A percentile compares a stretch with the other conserved stretches of the same genome.
phyloP scores from a whole-genome alignment of 53 echinoderm and acorn worm species.

The Glandiceps talaboti region DNA sequence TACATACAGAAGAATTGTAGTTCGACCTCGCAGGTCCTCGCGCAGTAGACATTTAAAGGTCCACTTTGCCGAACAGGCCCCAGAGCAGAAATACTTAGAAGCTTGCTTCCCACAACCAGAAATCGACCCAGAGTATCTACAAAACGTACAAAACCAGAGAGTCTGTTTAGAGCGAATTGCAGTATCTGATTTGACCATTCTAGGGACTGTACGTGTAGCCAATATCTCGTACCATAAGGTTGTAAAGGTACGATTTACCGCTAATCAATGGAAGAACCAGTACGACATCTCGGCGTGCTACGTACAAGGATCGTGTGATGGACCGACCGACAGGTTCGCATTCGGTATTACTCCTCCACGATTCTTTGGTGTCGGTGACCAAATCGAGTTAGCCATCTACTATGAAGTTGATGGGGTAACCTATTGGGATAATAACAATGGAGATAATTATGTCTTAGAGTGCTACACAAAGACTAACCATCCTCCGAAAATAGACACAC shows the following conservation, averaged over 20 bases:
- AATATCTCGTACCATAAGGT: constrained; percentile 45
- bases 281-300: constrained; percentile 53
- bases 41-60: neutral
- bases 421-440: constrained; percentile 65
- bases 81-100: constrained; percentile 12
- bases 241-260: constrained; percentile 46
- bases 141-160: constrained; percentile 31
- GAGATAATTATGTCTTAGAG: constrained; percentile 43
- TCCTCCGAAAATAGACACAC: neutral
- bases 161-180: constrained; percentile 63
- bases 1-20: neutral
- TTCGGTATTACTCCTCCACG: constrained; percentile 57
- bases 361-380: constrained; percentile 31
- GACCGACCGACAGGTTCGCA: constrained; percentile 67
- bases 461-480: constrained; percentile 8
- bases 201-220: constrained; percentile 63
- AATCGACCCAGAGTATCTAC: constrained; percentile 40
- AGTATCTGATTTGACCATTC: constrained; percentile 57
- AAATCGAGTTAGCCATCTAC: constrained; percentile 49
- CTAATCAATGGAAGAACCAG: constrained; percentile 55
- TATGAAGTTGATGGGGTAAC: constrained; percentile 29
- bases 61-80: neutral
- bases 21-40: neutral
- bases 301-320: constrained; percentile 58
- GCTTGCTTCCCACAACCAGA: constrained; percentile 61